phyloP scores from a whole-genome alignment of 2,888 invertebrate genomes.

The Liopterus haemorrhoidalis region DNA sequence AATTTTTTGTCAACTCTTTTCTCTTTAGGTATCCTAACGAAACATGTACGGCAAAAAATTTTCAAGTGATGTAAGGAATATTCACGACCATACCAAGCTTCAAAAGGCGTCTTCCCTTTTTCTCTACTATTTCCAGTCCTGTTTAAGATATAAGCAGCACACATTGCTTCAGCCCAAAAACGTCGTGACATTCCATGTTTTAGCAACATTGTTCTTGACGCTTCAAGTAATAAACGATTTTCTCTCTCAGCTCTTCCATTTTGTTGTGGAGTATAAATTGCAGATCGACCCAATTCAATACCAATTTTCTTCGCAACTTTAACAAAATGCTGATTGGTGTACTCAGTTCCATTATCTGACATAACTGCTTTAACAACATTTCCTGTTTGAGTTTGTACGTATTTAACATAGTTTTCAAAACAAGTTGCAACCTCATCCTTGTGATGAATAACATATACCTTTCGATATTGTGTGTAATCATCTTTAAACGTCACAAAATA shows the following conservation, averaged over 20 bases:
- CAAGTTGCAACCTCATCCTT: constrained; percentile 18
- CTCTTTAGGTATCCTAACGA: no score
- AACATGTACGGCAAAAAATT: no score
- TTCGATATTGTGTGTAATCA: constrained; percentile 18
- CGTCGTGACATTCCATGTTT: constrained; percentile 16
- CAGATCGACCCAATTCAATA: no score
- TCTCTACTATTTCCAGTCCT: background rate
- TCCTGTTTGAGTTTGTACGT: constrained; percentile 16
- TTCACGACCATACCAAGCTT: no score
- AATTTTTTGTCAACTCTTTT: constrained; percentile 20
- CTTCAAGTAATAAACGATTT: constrained; percentile 16
- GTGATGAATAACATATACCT: constrained; percentile 13
- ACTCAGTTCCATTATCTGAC: constrained; percentile 22
- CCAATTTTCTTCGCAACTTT: no score
- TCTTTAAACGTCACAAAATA: constrained; percentile 24
- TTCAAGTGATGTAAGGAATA: no score
- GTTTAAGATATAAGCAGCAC: constrained; percentile 15
- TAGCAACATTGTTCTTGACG: constrained; percentile 18
- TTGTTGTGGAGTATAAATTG: no score
- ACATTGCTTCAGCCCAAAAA: constrained; percentile 22
- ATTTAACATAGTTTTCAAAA: constrained; percentile 15
- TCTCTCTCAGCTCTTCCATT: constrained; percentile 15
- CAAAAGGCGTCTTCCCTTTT: no score
- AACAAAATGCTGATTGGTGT: constrained; percentile 11
- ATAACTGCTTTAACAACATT: constrained; percentile 15